phyloP scores from a whole-genome alignment of 1,140 invertebrate species.

The Zaprionus vittiger region DNA sequence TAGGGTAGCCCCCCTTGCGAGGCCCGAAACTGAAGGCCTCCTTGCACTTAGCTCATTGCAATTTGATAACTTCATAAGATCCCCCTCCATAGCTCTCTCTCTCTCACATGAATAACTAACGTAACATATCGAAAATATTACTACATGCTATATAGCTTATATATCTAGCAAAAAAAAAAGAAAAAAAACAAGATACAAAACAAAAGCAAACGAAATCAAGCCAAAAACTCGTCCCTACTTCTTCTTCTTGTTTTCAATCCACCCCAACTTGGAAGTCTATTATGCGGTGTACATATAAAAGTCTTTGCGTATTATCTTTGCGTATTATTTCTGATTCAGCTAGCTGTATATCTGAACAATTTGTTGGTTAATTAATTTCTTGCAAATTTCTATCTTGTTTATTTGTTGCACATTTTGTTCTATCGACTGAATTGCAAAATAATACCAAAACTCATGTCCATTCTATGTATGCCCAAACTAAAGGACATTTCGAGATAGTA shows the following conservation, averaged over 20 bases:
- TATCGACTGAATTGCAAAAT: constrained; percentile 41
- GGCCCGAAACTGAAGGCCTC: constrained; percentile 21
- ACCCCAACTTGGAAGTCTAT: constrained; percentile 72
- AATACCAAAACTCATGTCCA: constrained; percentile 48
- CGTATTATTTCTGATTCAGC: constrained; percentile 23
- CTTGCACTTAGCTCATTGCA: constrained; percentile 68
- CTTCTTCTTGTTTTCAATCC: constrained; percentile 29
- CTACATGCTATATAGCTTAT: background rate
- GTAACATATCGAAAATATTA: constrained; percentile 2
- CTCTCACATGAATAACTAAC: constrained; percentile 5
- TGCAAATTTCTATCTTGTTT: constrained; percentile 37
- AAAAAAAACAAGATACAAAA: constrained; percentile 15
- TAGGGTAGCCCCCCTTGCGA: constrained; percentile 21
- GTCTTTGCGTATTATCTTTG: constrained; percentile 10
- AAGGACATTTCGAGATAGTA: constrained; percentile 90
- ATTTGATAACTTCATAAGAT: constrained; percentile 56
- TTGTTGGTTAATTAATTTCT: constrained; percentile 26
- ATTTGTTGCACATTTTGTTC: constrained; percentile 49
- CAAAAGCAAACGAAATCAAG: constrained; percentile 18
- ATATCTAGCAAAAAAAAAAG: background rate
- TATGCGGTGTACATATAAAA: constrained; percentile 66
- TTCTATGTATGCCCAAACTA: constrained; percentile 59
- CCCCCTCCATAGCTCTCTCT: background rate
- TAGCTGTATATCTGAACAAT: constrained; percentile 1
- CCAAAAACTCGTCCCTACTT: constrained; percentile 30